Conservation (phyloP, 2,113 vertebrate genomes). For the Platichthys flesus region DNA sequence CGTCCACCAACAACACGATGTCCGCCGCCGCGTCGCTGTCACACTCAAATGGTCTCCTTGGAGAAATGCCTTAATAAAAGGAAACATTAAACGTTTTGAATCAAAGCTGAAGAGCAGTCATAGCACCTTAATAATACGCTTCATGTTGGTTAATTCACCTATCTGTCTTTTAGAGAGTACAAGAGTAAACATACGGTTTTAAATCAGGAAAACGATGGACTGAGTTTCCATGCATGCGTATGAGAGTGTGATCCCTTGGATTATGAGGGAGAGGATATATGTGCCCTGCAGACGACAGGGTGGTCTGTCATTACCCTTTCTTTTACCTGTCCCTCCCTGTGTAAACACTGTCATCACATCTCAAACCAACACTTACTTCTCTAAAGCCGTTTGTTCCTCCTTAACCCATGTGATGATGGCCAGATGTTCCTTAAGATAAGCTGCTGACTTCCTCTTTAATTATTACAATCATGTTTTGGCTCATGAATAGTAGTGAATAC, state of each 20-base stretch:
- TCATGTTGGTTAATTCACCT: neutral
- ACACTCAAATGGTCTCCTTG: constrained; percentile 83
- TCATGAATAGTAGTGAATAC: neutral
- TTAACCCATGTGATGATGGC: neutral
- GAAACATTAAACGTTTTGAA: neutral
- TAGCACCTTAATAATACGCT: neutral
- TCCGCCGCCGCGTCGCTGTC: constrained; percentile 79
- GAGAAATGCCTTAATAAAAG: constrained; percentile 56
- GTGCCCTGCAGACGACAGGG: constrained; percentile 37
- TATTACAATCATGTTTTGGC: neutral
- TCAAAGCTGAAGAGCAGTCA: neutral
- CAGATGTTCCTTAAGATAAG: neutral
- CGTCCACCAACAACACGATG: constrained; percentile 90
- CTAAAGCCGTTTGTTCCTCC: constrained; percentile 1
- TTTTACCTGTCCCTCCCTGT: constrained; percentile 39
- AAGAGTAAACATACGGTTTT: neutral
- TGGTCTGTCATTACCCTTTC: constrained; percentile 65
- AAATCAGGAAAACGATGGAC: constrained; percentile 39
- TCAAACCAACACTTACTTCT: constrained; percentile 49
- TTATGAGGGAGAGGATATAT: constrained; percentile 24
- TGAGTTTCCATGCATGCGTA: constrained; percentile 14
- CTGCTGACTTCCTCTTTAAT: neutral
- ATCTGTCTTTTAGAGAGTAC: neutral
- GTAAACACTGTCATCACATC: constrained; percentile 64
- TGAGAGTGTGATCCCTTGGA: constrained; percentile 13